Percentiles rank a stretch among this genome's conserved stretches.
These are phyloP conservation scores for Trisateles emortualis DNA, from an alignment of 2,888 invertebrate species.

Conservation along the genomic window DNA sequence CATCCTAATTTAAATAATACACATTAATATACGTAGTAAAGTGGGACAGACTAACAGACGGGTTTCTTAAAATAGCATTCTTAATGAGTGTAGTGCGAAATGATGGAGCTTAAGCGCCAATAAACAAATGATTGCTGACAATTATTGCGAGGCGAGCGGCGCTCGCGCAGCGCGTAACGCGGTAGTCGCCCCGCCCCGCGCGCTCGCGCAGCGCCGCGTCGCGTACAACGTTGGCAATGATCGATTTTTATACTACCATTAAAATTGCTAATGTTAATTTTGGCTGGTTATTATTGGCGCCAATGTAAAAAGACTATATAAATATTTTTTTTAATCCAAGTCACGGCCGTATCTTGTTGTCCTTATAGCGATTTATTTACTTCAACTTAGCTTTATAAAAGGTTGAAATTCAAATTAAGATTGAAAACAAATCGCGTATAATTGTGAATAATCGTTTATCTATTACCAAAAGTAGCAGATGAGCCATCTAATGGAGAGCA, in stretches of 20 bases:
- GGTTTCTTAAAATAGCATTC: conserved; percentile 71
- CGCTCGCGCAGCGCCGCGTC: conserved; percentile 11
- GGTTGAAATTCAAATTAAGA: too few relatives aligned
- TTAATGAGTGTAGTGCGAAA: conserved; percentile 69
- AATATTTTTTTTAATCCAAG: conserved; percentile 25
- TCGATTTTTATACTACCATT: conserved; percentile 46
- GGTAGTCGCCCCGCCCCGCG: conserved; percentile 41
- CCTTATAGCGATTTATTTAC: conserved; percentile 9
- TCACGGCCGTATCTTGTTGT: conserved; percentile 9
- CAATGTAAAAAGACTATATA: conserved; percentile 10
- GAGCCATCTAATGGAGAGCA: too few relatives aligned
- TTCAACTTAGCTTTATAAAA: too few relatives aligned
- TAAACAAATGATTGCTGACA: conserved; percentile 78
- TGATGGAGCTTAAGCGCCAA: conserved; percentile 68
- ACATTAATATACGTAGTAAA: conserved; percentile 47
- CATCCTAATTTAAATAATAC: conserved; percentile 33
- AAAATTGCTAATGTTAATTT: conserved; percentile 39
- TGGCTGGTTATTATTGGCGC: conserved; percentile 21
- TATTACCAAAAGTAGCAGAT: too few relatives aligned
- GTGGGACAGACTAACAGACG: conserved; percentile 65
- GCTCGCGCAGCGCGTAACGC: conserved; percentile 47
- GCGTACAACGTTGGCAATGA: conserved; percentile 26
- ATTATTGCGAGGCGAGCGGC: conserved; percentile 52
- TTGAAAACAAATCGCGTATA: too few relatives aligned
- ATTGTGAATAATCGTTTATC: too few relatives aligned